Evolutionary conservation across 2,113 vertebrate species (phyloP), one percentile per base, ranked within the genome.

Genomic region (Cyanoramphus novaezelandiae): DNA sequence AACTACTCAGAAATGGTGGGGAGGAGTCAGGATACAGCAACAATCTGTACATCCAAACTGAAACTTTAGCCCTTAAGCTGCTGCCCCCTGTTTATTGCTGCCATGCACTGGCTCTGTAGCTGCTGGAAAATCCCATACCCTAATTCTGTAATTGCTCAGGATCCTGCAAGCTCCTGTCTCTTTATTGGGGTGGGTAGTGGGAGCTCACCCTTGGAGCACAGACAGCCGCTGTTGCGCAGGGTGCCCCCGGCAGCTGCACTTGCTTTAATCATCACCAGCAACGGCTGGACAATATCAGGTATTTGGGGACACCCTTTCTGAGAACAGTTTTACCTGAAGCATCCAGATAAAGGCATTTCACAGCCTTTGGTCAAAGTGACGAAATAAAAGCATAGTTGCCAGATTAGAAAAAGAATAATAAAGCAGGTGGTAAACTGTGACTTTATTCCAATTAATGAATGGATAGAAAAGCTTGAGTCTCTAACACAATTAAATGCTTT

Each of bases 371-470:
- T 90, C 47, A 29, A 49, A 70, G 68, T 43, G 60, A 47, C 46
- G 47, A 67, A 94, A 78, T 71, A 77, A 75, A 84, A 90, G 17
- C 55, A 47, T 50, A 9, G 25, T 53, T 88, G 37, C 68, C 33
- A 75, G 76, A 46, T 67, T n/a, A 82, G 37, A 70, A 81, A 78
- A 84, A 76, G 52, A 67, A 64, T 72, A 67, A 83, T 71, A 25
- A 94, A 83, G 68, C 71, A 83, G 59, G 53, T 81, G 68, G 50
- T 74, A 86, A 83, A 88, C 7, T 21, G n/a, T 78, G 72, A 81
- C 44, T 93, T 83, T 67, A 70, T 86, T 96, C 92, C 72, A 78
- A 37, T 39, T 79, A 78, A 52, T 74, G 59, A 79, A 81, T 15
- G 33, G 50, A 31, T 60, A 37, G 72, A 52, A 71, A 72, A 67